Conservation (phyloP, 1,140 invertebrate species). For the Proctacanthus coquilletti region DNA sequence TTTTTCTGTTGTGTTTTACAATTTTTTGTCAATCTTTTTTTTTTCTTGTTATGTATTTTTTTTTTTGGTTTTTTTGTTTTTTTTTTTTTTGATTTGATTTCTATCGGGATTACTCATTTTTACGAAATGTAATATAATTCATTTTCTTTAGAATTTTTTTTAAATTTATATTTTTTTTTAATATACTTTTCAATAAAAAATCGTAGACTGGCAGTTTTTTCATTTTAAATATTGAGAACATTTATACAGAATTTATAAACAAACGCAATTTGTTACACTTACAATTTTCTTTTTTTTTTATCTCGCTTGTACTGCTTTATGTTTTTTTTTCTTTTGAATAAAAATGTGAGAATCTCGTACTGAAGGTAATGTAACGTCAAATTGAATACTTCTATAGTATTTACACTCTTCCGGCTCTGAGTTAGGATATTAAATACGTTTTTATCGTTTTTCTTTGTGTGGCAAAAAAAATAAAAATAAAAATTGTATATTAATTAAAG, state of each 20-base stretch:
- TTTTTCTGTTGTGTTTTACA: no score
- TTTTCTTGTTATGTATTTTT: no score
- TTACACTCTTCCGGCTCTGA: no score
- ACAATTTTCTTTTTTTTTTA: not conserved
- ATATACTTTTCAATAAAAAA: not conserved
- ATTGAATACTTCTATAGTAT: not conserved
- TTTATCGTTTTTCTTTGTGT: no score
- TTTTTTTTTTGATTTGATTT: not conserved
- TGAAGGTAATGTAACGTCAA: not conserved
- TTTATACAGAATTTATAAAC: no score
- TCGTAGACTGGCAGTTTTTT: not conserved
- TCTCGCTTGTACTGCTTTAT: not conserved
- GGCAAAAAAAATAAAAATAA: no score
- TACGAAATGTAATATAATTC: not conserved
- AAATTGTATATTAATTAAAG: no score
- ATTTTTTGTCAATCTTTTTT: no score
- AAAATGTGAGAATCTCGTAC: not conserved
- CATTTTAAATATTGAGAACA: no score
- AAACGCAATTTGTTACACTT: no score
- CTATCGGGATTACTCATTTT: not conserved
- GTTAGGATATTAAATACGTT: no score
- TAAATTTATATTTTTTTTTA: not conserved
- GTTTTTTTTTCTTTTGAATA: not conserved
- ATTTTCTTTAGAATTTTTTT: not conserved
- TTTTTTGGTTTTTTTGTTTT: not conserved